Conservation (phyloP, 1,140 invertebrate species). For the Camponotus pennsylvanicus region DNA sequence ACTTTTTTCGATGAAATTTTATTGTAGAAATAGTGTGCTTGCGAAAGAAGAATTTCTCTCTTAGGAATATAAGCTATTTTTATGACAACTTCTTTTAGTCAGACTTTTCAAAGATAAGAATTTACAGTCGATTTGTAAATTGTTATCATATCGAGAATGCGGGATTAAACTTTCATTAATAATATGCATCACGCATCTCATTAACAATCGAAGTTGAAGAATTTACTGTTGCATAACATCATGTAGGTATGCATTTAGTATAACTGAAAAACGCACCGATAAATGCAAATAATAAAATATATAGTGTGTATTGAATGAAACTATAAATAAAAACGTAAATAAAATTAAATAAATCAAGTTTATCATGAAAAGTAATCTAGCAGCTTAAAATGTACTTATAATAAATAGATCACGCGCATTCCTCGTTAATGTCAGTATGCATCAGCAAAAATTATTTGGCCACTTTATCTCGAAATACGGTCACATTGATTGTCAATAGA, state of each 20-base stretch:
- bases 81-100: neutral
- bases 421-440: neutral
- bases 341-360: neutral
- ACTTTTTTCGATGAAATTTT: neutral
- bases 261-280: neutral
- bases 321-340: neutral
- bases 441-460: neutral
- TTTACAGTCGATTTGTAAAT: neutral
- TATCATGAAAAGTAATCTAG: neutral
- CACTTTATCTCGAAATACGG: conserved; percentile 22
- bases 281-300: neutral
- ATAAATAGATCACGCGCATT: neutral
- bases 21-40: neutral
- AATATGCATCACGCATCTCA: neutral
- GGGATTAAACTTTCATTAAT: too few relatives aligned
- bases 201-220: neutral
- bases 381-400: neutral
- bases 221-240: neutral
- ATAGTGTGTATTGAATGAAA: neutral
- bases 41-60: neutral
- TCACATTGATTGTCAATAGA: conserved; percentile 43
- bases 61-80: neutral
- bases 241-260: neutral
- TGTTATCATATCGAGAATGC: neutral
- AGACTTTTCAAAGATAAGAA: neutral